A percentile compares a stretch with the other conserved stretches of the same genome.
Conservation (phyloP, 92 coral and sea anemone species). For the Desmophyllum pertusum region DNA sequence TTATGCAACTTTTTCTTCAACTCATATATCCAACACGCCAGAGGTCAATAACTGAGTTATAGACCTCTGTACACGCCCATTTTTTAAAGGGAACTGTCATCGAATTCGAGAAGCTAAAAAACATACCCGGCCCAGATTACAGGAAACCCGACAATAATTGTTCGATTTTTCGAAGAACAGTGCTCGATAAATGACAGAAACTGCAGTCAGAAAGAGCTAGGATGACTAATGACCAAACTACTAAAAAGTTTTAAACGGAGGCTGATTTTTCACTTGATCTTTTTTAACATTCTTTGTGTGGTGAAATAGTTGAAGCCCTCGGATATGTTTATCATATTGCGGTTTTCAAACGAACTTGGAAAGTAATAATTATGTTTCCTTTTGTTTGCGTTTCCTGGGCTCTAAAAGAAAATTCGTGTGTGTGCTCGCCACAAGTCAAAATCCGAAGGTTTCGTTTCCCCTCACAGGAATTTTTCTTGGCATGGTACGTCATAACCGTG, state of each 20-base stretch:
- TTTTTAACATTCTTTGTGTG: not conserved
- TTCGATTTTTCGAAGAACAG: no score
- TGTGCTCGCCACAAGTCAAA: not conserved
- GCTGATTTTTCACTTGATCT: not conserved
- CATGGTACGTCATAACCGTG: no score
- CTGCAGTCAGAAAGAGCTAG: no score
- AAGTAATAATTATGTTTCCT: not conserved
- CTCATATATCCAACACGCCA: no score
- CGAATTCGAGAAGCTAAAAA: no score
- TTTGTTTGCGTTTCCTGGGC: not conserved
- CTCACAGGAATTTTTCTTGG: not conserved
- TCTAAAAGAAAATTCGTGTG: not conserved
- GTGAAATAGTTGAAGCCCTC: not conserved
- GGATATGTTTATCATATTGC: not conserved
- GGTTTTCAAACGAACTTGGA: not conserved
- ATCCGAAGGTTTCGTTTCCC: not conserved
- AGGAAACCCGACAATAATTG: no score
- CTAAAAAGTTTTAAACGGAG: not conserved
- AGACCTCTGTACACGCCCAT: no score
- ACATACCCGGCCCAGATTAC: no score
- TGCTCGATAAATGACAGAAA: no score
- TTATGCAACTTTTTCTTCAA: no score
- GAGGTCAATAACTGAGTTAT: no score
- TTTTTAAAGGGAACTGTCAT: no score
- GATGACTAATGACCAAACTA: not conserved